Evolutionary conservation across 2,888 invertebrate genomes (phyloP), one percentile per base, ranked within the genome.

Genomic region (Steinernema scapterisci): DNA sequence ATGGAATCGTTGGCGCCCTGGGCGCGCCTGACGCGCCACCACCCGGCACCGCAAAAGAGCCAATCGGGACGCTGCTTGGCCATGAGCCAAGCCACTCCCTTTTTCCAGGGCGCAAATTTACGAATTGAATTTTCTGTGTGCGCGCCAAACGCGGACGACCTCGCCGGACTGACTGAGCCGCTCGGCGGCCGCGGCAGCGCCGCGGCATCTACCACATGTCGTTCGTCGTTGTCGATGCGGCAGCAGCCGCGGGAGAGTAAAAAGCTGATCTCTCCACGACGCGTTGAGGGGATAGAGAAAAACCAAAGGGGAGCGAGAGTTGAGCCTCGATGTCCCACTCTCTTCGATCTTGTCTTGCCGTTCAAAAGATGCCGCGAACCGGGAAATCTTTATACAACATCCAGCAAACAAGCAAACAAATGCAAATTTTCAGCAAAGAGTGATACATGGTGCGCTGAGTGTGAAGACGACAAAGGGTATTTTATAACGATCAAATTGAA

Each of bases 21-120:
- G 38, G 63, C 63, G 63, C 63, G 63, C 63, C 63, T 63, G 63
- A 63, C 63, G 63, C 63, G 63, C 63, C 63, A 38, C 63, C 63
- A 63, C 63, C 63, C 63, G 63, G 63, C 63, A 63, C 63, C 63
- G 16, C 31, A 6, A 63, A 48, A n/a, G 31, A 63, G 63, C 63
- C 63, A 63, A 63, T 63, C 31, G 31, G 63, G 38, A 38, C 19
- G 63, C 63, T 19, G 25, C 63, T 63, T 63, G 63, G 63, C 63
- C 31, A 7, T 5, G 5, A 6, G 63, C 63, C 63, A 63, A 63
- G 19, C 63, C 27, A 27, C 63, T 27, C 63, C 63, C 63, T 31
- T 11, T 23, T 63, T 25, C 63, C 19, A 48, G n/a, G 63, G 31
- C 21, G 25, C 23, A 27, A 63, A 31, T 31, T 27, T 31, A 27